Conservation (phyloP, 2,113 vertebrate species). For the Sylvia atricapilla region DNA sequence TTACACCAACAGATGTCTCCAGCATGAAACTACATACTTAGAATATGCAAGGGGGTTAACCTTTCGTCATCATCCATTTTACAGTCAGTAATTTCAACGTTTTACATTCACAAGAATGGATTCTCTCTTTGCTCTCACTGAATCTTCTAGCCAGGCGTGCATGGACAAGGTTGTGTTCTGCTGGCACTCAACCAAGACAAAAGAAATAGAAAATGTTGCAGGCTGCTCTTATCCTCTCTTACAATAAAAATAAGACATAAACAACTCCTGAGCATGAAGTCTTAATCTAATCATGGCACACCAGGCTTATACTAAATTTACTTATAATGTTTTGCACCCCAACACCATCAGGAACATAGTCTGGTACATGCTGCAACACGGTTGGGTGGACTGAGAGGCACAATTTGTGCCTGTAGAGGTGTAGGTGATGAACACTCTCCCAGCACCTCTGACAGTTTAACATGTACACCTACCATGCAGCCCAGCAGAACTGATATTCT, state of each 20-base stretch:
- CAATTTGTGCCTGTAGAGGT: background rate
- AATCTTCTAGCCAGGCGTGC: background rate
- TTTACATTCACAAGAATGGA: background rate
- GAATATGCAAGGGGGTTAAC: background rate
- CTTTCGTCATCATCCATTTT: background rate
- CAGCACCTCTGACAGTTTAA: background rate
- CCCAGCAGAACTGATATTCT: background rate
- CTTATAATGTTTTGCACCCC: background rate
- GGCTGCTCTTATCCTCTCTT: background rate
- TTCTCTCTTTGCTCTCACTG: background rate
- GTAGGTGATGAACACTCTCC: background rate
- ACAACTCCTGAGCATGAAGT: background rate
- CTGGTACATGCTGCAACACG: background rate
- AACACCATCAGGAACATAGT: background rate
- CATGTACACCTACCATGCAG: fast-evolving
- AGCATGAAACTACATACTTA: background rate
- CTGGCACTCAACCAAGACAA: background rate
- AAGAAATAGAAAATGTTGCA: background rate
- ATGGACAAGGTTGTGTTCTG: background rate
- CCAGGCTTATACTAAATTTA: background rate
- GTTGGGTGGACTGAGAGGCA: background rate
- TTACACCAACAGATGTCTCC: background rate
- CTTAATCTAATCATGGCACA: background rate
- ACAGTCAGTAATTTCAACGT: background rate
- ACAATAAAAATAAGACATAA: background rate